phyloP scores from a whole-genome alignment of 2,113 vertebrate genomes.

The Columba livia region DNA sequence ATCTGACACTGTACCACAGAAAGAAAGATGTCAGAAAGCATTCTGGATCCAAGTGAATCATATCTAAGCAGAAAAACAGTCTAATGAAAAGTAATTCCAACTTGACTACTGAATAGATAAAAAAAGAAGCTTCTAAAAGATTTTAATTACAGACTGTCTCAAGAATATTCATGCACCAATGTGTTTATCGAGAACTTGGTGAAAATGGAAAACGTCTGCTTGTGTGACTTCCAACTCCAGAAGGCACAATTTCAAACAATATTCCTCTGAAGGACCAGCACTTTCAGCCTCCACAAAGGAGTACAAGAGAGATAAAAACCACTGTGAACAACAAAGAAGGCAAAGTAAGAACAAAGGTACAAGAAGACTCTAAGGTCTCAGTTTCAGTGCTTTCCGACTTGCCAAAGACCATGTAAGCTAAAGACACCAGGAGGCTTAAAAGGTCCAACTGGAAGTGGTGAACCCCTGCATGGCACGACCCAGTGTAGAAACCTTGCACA shows the following conservation, averaged over 20 bases:
- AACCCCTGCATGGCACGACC: not conserved
- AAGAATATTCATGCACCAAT: not conserved
- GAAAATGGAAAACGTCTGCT: not conserved
- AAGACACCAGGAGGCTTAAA: not conserved
- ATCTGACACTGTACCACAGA: not conserved
- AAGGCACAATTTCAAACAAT: not conserved
- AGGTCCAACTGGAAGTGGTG: not conserved
- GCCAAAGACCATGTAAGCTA: not conserved
- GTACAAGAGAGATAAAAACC: not conserved
- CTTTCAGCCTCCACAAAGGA: not conserved
- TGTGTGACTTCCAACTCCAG: not conserved
- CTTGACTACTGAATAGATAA: not conserved
- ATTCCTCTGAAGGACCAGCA: not conserved
- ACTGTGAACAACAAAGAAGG: not conserved
- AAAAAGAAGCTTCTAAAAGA: not conserved
- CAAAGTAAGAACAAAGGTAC: not conserved
- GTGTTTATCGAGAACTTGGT: not conserved
- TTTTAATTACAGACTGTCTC: not conserved
- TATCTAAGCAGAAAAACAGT: not conserved
- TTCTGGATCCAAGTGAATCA: not conserved
- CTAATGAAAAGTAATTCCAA: not conserved
- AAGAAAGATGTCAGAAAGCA: not conserved
- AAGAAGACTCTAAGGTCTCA: not conserved
- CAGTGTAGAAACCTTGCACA: not conserved
- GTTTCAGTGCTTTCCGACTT: not conserved